phyloP scores from a whole-genome alignment of 2,113 vertebrate genomes.

The Miniopterus natalensis region DNA sequence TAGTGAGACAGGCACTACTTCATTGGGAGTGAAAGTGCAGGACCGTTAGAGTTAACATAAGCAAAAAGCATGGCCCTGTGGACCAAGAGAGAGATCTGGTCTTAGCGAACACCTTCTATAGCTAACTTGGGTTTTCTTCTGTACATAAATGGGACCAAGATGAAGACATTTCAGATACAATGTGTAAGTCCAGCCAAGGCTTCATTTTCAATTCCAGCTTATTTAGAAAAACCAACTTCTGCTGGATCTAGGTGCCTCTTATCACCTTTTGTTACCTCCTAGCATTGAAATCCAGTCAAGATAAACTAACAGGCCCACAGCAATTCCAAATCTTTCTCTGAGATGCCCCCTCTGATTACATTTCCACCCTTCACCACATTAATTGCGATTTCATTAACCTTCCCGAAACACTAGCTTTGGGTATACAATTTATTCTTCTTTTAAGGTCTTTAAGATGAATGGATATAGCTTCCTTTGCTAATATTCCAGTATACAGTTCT shows the following conservation, averaged over 20 bases:
- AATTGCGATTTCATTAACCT: not conserved
- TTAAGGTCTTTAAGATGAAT: not conserved
- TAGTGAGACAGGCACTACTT: not conserved
- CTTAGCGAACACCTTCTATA: not conserved
- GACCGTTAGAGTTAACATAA: not conserved
- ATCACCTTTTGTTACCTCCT: constrained; percentile 40
- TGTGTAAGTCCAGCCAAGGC: constrained; percentile 7
- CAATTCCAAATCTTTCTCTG: not conserved
- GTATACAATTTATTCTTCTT: not conserved
- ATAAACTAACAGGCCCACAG: not conserved
- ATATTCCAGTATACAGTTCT: not conserved
- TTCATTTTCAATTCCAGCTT: not conserved
- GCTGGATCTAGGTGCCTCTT: not conserved
- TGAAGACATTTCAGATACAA: constrained; percentile 12
- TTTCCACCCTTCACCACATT: not conserved
- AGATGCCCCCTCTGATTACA: not conserved
- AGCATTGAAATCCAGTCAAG: constrained; percentile 37
- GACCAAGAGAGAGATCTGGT: not conserved
- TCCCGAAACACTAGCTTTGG: not conserved
- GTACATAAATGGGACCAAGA: not conserved
- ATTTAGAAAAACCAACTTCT: constrained; percentile 52
- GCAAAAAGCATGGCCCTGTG: not conserved
- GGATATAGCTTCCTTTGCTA: not conserved
- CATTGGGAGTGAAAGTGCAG: not conserved
- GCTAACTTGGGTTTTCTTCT: not conserved